Evolutionary conservation across 2,797 vertebrate species (phyloP).

Genomic region (Periparus ater): DNA sequence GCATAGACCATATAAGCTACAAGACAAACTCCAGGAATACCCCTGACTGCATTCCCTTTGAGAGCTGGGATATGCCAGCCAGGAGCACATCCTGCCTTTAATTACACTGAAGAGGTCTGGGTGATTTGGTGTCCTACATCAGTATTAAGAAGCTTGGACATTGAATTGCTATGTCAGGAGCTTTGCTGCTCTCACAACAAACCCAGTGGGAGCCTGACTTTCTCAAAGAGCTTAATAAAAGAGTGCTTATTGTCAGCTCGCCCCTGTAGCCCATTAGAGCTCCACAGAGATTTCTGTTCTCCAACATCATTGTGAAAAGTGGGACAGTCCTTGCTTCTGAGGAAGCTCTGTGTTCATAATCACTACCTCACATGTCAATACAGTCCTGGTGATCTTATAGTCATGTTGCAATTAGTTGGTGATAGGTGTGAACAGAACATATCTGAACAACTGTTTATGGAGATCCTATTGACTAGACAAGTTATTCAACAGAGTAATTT

Average conservation of each 20-base stretch:
- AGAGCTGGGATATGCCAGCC: background rate
- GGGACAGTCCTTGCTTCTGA: slow-evolving; percentile 42
- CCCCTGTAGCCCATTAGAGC: slow-evolving; percentile 56
- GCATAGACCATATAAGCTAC: background rate
- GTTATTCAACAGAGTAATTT: background rate
- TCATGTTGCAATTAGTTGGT: slow-evolving; percentile 57
- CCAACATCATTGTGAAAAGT: slow-evolving; percentile 47
- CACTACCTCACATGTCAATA: slow-evolving; percentile 43
- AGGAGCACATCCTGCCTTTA: slow-evolving; percentile 41
- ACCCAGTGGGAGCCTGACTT: slow-evolving; percentile 55
- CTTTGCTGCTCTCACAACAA: slow-evolving; percentile 56
- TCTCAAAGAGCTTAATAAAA: slow-evolving; percentile 73
- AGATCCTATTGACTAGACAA: background rate
- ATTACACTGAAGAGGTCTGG: slow-evolving; percentile 27
- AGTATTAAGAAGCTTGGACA: slow-evolving; percentile 34
- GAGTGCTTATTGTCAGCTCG: slow-evolving; percentile 63
- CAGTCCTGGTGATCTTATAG: slow-evolving; percentile 31
- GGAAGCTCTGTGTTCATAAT: slow-evolving; percentile 30
- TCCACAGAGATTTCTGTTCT: slow-evolving; percentile 53
- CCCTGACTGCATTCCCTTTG: background rate
- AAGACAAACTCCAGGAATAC: background rate
- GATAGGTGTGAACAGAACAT: background rate
- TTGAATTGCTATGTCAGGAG: slow-evolving; percentile 60
- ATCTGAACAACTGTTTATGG: slow-evolving; percentile 10
- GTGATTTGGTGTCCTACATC: slow-evolving; percentile 41